Base-by-base conservation (phyloP, 2,888 invertebrate species). In the Chloroclystis v-ata region DNA sequence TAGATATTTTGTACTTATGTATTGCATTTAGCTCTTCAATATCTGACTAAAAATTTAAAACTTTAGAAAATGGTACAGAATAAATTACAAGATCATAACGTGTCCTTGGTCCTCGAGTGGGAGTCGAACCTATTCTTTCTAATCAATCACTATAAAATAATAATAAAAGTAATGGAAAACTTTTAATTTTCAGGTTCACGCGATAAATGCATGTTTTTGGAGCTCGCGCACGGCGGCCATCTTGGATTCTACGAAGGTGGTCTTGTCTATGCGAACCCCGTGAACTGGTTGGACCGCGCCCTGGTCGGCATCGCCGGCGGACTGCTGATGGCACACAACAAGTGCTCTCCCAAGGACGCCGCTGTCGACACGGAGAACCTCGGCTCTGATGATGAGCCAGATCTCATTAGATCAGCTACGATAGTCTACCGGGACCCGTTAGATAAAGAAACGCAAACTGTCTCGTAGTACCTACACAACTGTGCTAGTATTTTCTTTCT, bases 221-320 rank as follows among this genome's bases (percentile, higher is more conserved):
- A 95, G 73, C 83, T 96, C 14, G 93, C 95, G 7, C 97, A 97
- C 75, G 98, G 98, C 8, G 98, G 98, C 2, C 98, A 98, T 81
- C 89, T 98, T 56, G 98, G 97, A 12, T 98, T 96, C 82, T 97
- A 97, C 75, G 97, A 98, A 82, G 97, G 97, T 7, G 96, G 96
- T 11, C 80, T 94, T 16, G 72, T 97, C 1, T 94, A 95, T 76
- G 97, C 97, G 0, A 94, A 96, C 71, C 94, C 95, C 0, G 93
- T 97, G 47, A 97, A 97, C 49, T 98, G 98, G 98, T 83, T 97
- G 50, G 97, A 98, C 83, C 91, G 95, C 33, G 92, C 96, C 0
- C 84, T 97, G n/a, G 93, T 97, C 1, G 92, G 95, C 1, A 86
- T 96, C 49, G 91, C 94, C 1, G 94, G 94, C 8, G 93, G 94